These are phyloP conservation scores for Camponotus pennsylvanicus DNA, from an alignment of 1,140 invertebrate genomes.

Conservation along the genomic window DNA sequence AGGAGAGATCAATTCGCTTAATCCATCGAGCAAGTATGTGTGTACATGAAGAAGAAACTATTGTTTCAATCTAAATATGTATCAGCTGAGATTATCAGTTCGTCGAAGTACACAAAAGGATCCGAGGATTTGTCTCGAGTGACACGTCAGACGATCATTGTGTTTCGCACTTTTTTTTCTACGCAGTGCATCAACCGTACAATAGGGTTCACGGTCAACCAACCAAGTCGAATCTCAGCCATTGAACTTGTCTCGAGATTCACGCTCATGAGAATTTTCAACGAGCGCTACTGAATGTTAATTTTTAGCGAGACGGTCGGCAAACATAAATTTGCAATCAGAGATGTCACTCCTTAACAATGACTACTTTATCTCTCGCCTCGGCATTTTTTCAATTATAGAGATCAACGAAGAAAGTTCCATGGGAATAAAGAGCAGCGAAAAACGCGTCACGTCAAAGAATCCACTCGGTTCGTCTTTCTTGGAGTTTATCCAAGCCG, in stretches of 20 bases:
- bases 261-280: background rate
- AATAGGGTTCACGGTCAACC: conserved; percentile 46
- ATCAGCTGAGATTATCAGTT: conserved; percentile 9
- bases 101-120: conserved; percentile 22
- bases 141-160: conserved; percentile 35
- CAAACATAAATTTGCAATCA: conserved; percentile 7
- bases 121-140: conserved; percentile 28
- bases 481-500: background rate
- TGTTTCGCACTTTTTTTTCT: conserved; percentile 18
- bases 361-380: background rate
- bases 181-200: conserved; percentile 33
- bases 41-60: background rate
- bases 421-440: background rate
- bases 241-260: background rate
- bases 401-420: background rate
- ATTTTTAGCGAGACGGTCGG: background rate
- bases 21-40: background rate
- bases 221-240: background rate
- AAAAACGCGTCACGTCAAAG: background rate
- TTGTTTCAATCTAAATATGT: background rate
- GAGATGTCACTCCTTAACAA: background rate
- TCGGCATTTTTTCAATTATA: background rate
- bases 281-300: background rate
- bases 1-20: background rate
- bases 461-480: background rate